phyloP scores from a whole-genome alignment of 2,797 vertebrate species.

The Pyrocephalus nanus region DNA sequence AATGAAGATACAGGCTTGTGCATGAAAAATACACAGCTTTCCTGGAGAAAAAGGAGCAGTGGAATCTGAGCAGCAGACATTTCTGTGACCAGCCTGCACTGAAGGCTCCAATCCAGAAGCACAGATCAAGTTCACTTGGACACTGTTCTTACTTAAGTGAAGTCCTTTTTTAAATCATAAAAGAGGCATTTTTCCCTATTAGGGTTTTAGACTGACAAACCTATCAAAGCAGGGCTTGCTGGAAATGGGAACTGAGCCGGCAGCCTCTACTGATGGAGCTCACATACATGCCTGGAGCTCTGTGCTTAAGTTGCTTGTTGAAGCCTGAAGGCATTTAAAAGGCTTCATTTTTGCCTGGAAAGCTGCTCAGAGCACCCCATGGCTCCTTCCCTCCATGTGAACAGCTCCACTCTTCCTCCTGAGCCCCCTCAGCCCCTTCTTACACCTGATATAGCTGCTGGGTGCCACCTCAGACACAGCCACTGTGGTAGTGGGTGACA shows the following conservation, averaged over 20 bases:
- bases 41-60: neutral
- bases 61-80: neutral
- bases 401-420: neutral
- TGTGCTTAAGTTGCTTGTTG: neutral
- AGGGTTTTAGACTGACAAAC: neutral
- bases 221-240: neutral
- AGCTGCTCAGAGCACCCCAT: fast-evolving
- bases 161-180: neutral
- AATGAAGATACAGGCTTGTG: neutral
- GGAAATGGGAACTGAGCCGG: neutral
- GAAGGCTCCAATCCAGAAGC: neutral
- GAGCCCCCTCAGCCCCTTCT: fast-evolving
- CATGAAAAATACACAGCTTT: constrained; percentile 5
- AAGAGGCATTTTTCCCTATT: neutral
- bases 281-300: neutral
- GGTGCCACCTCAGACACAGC: neutral
- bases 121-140: neutral
- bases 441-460: fast-evolving
- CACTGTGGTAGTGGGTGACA: neutral
- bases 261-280: neutral
- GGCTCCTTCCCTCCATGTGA: fast-evolving
- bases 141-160: neutral
- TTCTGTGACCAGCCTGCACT: neutral
- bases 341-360: neutral
- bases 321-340: neutral